Conservation (phyloP, 1,140 invertebrate genomes). For the Drosophila pandora region DNA sequence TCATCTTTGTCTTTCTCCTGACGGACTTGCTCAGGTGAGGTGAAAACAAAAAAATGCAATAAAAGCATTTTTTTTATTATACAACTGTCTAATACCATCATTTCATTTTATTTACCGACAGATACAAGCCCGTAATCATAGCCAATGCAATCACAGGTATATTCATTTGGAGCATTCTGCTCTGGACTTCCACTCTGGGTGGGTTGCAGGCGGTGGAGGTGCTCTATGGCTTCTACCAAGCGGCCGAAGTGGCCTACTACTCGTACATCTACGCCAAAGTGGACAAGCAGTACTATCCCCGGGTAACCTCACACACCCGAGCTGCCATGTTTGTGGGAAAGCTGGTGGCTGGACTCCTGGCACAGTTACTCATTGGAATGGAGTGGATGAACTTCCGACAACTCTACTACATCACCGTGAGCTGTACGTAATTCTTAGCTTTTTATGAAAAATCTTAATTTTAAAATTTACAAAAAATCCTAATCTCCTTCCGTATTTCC, state of each 20-base stretch:
- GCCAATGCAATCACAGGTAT: slow-evolving; percentile 89
- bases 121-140: slow-evolving; percentile 94
- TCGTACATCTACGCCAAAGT: slow-evolving; percentile 98
- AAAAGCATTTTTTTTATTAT: not conserved
- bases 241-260: slow-evolving; percentile 95
- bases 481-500: not conserved
- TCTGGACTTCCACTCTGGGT: slow-evolving; percentile 88
- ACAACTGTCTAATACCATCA: not conserved
- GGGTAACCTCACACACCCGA: slow-evolving; percentile 90
- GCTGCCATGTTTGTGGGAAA: slow-evolving; percentile 88
- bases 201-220: slow-evolving; percentile 87
- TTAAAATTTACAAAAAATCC: not conserved
- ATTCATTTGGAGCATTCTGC: slow-evolving; percentile 88
- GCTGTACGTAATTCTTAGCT: slow-evolving; percentile 82
- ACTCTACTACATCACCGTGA: slow-evolving; percentile 89
- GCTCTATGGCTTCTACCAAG: slow-evolving; percentile 92
- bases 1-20: slow-evolving; percentile 90
- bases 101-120: slow-evolving; percentile 25
- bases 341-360: slow-evolving; percentile 87
- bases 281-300: slow-evolving; percentile 88
- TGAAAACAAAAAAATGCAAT: too few relatives aligned
- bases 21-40: slow-evolving; percentile 89
- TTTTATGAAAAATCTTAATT: not conserved
- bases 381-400: slow-evolving; percentile 87
- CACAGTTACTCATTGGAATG: slow-evolving; percentile 87